A percentile compares a stretch with the other conserved stretches of the same genome.
Evolutionary conservation across 1,140 invertebrate genomes (phyloP).

Genomic region (Episyrphus balteatus): DNA sequence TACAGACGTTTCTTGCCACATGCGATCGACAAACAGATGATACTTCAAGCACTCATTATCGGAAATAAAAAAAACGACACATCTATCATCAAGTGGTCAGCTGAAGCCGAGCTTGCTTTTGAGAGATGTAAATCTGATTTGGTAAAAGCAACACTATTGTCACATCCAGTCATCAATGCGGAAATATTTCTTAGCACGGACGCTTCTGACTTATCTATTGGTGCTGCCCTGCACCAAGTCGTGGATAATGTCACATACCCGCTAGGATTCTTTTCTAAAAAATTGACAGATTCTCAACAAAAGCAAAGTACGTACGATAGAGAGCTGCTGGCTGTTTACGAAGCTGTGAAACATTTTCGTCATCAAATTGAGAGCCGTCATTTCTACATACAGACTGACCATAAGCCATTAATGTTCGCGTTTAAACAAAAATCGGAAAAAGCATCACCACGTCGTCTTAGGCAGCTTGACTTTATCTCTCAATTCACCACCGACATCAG

Average conservation of each 20-base stretch:
- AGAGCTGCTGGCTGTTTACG: slow-evolving; percentile 29
- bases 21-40: slow-evolving; percentile 13
- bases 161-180: no score
- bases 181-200: slow-evolving; percentile 1
- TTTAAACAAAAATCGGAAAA: slow-evolving; percentile 9
- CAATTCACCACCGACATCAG: slow-evolving; percentile 21
- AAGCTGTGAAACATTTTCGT: slow-evolving; percentile 22
- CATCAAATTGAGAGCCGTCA: slow-evolving; percentile 23
- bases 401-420: slow-evolving; percentile 31
- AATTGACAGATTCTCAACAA: slow-evolving; percentile 10
- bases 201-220: slow-evolving; percentile 9
- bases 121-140: no score
- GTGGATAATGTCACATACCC: slow-evolving; percentile 13
- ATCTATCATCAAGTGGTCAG: no score
- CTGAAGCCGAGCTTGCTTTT: no score
- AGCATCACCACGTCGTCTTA: slow-evolving; percentile 15
- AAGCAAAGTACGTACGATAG: slow-evolving; percentile 30
- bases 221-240: slow-evolving; percentile 10
- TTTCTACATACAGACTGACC: slow-evolving; percentile 33
- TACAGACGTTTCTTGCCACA: slow-evolving; percentile 17
- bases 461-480: slow-evolving; percentile 21
- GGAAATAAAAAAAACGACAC: slow-evolving; percentile 21
- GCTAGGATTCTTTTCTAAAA: slow-evolving; percentile 19
- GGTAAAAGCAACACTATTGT: no score
- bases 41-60: slow-evolving; percentile 14